These are phyloP conservation scores for Nymphalis urticae DNA, from an alignment of 2,888 invertebrate species.

Conservation along the genomic window DNA sequence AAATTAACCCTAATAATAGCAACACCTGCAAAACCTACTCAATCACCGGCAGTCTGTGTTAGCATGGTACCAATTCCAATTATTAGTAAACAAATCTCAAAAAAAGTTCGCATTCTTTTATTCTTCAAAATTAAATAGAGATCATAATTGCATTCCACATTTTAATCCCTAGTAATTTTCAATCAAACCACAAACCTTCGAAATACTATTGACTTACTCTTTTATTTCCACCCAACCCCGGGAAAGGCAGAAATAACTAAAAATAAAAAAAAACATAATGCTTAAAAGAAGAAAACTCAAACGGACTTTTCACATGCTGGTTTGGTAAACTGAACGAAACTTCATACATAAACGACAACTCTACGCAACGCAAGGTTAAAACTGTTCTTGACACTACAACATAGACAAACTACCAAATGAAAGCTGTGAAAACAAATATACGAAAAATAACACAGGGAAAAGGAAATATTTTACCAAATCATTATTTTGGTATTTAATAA, in stretches of 20 bases:
- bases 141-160: slow-evolving; percentile 9
- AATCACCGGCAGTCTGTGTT: slow-evolving; percentile 12
- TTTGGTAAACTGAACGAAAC: slow-evolving; percentile 5
- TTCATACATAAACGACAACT: background rate
- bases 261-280: slow-evolving; percentile 62
- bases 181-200: slow-evolving; percentile 60
- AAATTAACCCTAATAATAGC: background rate
- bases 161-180: slow-evolving; percentile 7
- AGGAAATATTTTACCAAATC: background rate
- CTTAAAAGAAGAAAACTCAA: slow-evolving; percentile 32
- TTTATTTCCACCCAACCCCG: slow-evolving; percentile 71
- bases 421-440: background rate
- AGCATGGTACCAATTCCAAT: slow-evolving; percentile 30
- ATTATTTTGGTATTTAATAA: background rate
- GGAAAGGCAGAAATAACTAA: slow-evolving; percentile 75
- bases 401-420: slow-evolving; percentile 1
- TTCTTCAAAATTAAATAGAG: slow-evolving; percentile 3
- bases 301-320: slow-evolving; percentile 21
- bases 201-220: slow-evolving; percentile 71
- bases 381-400: background rate
- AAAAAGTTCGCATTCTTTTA: slow-evolving; percentile 9
- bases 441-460: slow-evolving; percentile 11
- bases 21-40: slow-evolving; percentile 12
- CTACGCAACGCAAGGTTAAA: slow-evolving; percentile 1
- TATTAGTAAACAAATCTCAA: slow-evolving; percentile 31